Evolutionary conservation across 2,888 invertebrate genomes (phyloP).

Genomic region (Beris morrisii): DNA sequence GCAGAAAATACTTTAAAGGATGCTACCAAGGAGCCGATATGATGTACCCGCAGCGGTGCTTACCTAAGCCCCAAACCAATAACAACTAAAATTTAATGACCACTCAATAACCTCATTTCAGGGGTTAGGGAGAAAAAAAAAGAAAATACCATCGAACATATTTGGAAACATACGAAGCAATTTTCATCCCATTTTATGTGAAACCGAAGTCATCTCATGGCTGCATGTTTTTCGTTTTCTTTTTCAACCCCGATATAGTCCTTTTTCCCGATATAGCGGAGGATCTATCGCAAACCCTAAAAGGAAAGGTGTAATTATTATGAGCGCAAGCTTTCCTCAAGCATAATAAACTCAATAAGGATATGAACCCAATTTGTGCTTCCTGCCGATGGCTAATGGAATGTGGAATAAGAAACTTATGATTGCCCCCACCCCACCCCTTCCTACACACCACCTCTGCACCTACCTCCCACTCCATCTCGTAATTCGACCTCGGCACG

Average conservation of each 20-base stretch:
- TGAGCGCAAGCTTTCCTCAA: constrained; percentile 31
- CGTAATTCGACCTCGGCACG: neutral
- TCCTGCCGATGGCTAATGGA: constrained; percentile 35
- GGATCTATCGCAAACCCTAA: constrained; percentile 8
- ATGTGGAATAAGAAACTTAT: constrained; percentile 30
- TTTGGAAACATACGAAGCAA: constrained; percentile 5
- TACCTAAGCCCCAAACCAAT: neutral
- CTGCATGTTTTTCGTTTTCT: neutral
- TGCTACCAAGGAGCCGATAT: too few species aligned
- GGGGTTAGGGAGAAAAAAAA: neutral
- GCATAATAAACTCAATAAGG: constrained; percentile 35
- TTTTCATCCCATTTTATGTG: constrained; percentile 15
- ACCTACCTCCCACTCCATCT: neutral
- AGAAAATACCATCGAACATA: neutral
- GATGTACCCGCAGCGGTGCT: too few species aligned
- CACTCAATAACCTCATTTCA: constrained; percentile 17
- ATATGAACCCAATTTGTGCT: constrained; percentile 38
- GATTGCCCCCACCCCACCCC: constrained; percentile 3
- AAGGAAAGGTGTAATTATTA: constrained; percentile 33
- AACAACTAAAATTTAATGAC: constrained; percentile 26
- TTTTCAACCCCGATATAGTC: constrained; percentile 8
- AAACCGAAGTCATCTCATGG: constrained; percentile 8
- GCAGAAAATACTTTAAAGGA: too few species aligned
- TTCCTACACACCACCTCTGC: too few species aligned
- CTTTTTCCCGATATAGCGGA: constrained; percentile 1